Base-by-base conservation (phyloP, 2,888 invertebrate genomes). In the Orthonychiurus folsomi region DNA sequence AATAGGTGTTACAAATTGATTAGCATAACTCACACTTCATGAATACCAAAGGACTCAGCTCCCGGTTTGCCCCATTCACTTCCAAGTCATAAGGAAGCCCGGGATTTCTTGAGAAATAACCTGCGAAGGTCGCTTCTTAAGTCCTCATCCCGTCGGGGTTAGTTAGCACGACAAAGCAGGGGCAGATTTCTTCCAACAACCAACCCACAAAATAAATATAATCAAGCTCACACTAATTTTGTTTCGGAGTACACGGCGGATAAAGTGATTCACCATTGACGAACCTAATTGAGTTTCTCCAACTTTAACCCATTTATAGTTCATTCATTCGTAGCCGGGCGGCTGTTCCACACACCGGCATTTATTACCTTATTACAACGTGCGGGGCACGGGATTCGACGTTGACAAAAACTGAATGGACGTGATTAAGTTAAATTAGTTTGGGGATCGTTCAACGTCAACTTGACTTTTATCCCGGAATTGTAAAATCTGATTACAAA, bases 1-100 rank as follows among this genome's bases (percentile, higher is more conserved):
- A 72, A 72, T 68, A 71, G 69, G 71, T 70, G 70, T 68, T 68
- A 69, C 69, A 70, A 72, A 69, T 72, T 72, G 69, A 68, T 72
- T 72, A 70, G 67, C 72, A 72, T 71, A 71, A 71, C 69, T 70
- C 66, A 64, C 67, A 54, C 65, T 71, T 72, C 72, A 72, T 72
- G 72, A 72, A 72, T 72, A 71, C 71, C 64, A 70, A 71, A 59
- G 59, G 56, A 27, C 21, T n/a, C 5, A 52, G 52, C n/a, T 5
- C n/a, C 52, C 20, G 21, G 47, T 12, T 15, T 47, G 20, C 21
- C 52, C n/a, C 52, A 20, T 52, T 52, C 52, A 52, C 52, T n/a
- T 12, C 5, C n/a, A n/a, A n/a, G n/a, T n/a, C n/a, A n/a, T n/a
- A n/a, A n/a, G n/a, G n/a, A n/a, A n/a, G n/a, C n/a, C n/a, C n/a